Conservation (phyloP, 2,797 vertebrate genomes). For the Chaetophractus vellerosus region DNA sequence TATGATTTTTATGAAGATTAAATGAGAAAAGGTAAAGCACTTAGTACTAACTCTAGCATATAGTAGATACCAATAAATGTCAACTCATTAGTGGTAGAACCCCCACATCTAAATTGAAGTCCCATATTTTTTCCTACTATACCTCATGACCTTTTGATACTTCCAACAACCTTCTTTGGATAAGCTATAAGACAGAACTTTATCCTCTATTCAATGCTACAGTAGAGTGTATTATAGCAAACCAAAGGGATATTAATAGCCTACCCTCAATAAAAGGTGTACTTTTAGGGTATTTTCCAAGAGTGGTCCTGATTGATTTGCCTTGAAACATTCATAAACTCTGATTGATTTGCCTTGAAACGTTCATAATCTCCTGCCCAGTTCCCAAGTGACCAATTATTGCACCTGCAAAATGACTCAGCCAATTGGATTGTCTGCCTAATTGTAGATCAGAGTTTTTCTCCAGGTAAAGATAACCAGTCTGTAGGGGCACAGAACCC, state of each 20-base stretch:
- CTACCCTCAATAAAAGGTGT: not conserved
- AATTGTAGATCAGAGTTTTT: constrained; percentile 38
- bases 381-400: not conserved
- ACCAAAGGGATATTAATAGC: not conserved
- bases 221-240: not conserved
- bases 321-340: constrained; percentile 28
- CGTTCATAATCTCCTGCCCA: not conserved
- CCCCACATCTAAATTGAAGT: not conserved
- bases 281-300: constrained; percentile 28
- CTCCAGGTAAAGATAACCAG: constrained; percentile 48
- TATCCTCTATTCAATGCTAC: not conserved
- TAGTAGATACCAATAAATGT: not conserved
- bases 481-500: not conserved
- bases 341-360: constrained; percentile 22
- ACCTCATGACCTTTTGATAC: not conserved
- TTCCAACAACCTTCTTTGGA: constrained; percentile 3
- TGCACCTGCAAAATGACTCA: constrained; percentile 8
- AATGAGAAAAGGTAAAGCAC: constrained; percentile 25
- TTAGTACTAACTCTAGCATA: not conserved
- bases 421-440: not conserved
- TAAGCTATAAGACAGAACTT: constrained; percentile 13
- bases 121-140: not conserved
- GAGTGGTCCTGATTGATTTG: not conserved
- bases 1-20: not conserved
- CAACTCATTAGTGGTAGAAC: not conserved